Evolutionary conservation across 2,113 vertebrate genomes (phyloP).

Genomic region (Noctilio leporinus): DNA sequence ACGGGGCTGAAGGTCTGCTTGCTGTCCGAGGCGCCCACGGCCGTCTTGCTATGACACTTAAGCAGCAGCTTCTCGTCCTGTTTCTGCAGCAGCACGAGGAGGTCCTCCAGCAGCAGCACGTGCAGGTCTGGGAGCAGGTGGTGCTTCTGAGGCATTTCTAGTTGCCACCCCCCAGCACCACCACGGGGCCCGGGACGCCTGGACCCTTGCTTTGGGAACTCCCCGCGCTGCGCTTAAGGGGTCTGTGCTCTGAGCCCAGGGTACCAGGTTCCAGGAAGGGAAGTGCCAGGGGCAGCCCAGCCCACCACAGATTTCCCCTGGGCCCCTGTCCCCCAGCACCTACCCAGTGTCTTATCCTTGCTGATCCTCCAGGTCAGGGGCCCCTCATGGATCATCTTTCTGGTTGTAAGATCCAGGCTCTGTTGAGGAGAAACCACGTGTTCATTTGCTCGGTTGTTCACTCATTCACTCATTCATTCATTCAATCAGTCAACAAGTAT

Average conservation of each 20-base stretch:
- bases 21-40: constrained; percentile 78
- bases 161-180: not conserved
- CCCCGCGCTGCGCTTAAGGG: not conserved
- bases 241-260: fast-evolving
- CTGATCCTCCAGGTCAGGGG: constrained; percentile 89
- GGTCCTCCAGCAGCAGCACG: constrained; percentile 90
- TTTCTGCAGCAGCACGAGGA: constrained; percentile 90
- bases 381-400: constrained; percentile 94
- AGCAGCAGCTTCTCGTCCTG: constrained; percentile 90
- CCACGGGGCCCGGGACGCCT: not conserved
- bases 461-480: not conserved
- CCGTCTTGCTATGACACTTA: constrained; percentile 81
- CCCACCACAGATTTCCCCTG: not conserved
- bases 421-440: constrained; percentile 38
- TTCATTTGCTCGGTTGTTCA: fast-evolving
- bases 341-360: constrained; percentile 95
- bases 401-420: constrained; percentile 90
- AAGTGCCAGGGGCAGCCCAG: not conserved
- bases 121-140: constrained; percentile 84
- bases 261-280: not conserved
- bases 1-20: constrained; percentile 91
- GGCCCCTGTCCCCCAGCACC: not conserved
- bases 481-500: no score
- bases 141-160: not conserved
- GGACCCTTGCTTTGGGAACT: not conserved